phyloP scores from a whole-genome alignment of 2,797 vertebrate genomes.

The Molossus alvarezi region DNA sequence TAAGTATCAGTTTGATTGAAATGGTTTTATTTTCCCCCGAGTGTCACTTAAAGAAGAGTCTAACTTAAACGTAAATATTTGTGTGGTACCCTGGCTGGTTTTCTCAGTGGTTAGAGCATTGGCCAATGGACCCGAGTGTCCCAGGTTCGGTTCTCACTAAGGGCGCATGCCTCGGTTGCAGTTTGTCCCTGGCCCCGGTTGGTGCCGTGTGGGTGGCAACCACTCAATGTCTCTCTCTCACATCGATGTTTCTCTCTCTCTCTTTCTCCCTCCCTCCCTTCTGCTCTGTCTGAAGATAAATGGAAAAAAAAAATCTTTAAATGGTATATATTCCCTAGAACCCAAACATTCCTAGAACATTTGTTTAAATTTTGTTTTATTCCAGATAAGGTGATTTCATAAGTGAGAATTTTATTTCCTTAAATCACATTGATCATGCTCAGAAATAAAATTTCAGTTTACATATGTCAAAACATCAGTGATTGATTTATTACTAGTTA shows the following conservation, averaged over 20 bases:
- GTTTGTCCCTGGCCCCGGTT: too few relatives aligned
- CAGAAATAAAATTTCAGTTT: conserved; percentile 48
- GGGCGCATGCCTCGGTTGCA: too few relatives aligned
- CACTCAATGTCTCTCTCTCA: too few relatives aligned
- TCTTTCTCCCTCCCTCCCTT: too few relatives aligned
- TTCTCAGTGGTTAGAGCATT: too few relatives aligned
- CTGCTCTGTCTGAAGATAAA: too few relatives aligned
- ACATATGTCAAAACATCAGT: neutral
- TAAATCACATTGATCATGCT: neutral
- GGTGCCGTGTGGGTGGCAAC: too few relatives aligned
- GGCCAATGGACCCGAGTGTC: too few relatives aligned
- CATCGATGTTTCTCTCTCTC: too few relatives aligned
- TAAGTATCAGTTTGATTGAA: conserved; percentile 35
- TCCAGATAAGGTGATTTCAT: neutral
- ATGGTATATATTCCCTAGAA: neutral
- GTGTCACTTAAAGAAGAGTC: neutral
- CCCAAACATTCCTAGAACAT: neutral
- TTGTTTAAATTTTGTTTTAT: conserved; percentile 61
- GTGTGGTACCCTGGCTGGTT: too few relatives aligned
- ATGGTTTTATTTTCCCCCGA: conserved; percentile 21
- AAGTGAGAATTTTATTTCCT: neutral
- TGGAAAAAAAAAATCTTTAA: neutral
- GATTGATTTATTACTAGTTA: neutral
- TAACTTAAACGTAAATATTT: neutral
- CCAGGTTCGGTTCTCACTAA: too few relatives aligned